Evolutionary conservation across 2,888 invertebrate genomes (phyloP).

Genomic region (Philereme vetulata): DNA sequence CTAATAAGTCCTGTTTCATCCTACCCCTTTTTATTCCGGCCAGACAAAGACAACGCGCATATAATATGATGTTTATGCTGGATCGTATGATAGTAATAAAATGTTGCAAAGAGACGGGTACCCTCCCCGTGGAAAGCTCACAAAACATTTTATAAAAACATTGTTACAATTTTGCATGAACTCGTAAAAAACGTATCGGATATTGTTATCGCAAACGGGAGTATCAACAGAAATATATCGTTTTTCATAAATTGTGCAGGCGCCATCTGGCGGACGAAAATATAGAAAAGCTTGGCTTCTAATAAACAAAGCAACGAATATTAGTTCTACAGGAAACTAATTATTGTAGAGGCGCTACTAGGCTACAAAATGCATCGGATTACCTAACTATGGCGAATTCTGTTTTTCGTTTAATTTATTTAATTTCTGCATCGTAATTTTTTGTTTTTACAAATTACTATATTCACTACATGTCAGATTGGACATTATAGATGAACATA

Average conservation of each 20-base stretch:
- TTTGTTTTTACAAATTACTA: too few species aligned
- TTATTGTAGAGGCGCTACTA: background rate
- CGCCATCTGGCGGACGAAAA: constrained; percentile 24
- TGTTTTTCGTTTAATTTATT: too few species aligned
- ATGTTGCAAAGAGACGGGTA: constrained; percentile 1
- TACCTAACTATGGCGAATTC: too few species aligned
- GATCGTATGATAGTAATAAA: constrained; percentile 18
- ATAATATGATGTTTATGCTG: constrained; percentile 19
- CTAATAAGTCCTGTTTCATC: background rate
- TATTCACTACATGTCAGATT: too few species aligned
- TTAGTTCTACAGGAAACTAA: background rate
- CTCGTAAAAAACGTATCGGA: constrained; percentile 33
- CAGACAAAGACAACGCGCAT: constrained; percentile 11
- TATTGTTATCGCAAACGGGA: constrained; percentile 31
- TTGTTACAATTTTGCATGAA: constrained; percentile 32
- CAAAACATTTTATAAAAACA: constrained; percentile 28
- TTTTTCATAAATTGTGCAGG: constrained; percentile 35
- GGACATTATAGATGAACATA: background rate
- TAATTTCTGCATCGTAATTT: too few species aligned
- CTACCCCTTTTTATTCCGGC: background rate
- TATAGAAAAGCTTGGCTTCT: background rate
- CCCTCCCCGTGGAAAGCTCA: constrained; percentile 15
- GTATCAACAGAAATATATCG: constrained; percentile 33
- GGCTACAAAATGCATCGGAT: background rate
- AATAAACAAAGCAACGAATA: background rate